Base-by-base conservation (phyloP, 2,113 vertebrate species). In the Pollachius pollachius region DNA sequence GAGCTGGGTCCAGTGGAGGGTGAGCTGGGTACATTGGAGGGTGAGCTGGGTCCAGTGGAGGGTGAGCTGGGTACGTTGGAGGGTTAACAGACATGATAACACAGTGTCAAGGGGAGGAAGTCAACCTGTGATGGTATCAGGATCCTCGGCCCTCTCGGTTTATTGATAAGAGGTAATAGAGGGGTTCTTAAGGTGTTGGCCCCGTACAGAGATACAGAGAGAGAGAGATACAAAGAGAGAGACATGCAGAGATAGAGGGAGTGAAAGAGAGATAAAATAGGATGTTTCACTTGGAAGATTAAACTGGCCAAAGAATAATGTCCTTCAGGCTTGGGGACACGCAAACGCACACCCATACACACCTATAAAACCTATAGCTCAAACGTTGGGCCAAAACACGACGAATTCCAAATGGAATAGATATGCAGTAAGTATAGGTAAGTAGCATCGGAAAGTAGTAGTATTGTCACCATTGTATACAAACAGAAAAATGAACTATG, bases 281-380 rank as follows among this genome's bases (percentile, higher is more conserved):
- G 5, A 23, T 58, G 73, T 74, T 86, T 86, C 85, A 88, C 78
- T 89, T 84, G 86, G 65, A 71, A 82, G 67, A 87, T 86, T 79
- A 87, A 90, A 80, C 69, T 68, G 72, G 68, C 52, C 61, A 81
- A 68, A 73, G 66, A 84, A 78, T 62, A 71, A 69, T 83, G 79
- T 72, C 89, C 83, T 89, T 89, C 81, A 86, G 74, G 67, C 65
- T 64, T 65, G 41, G 41, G 41, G 41, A 9, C 41, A 48, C 41
- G 11, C 41, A 48, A 7, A 12, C 34, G 30, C 23, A 65, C 48
- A 59, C 60, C 52, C 37, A 60, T 54, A 70, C 71, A 27, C 67
- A 52, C 25, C 66, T 60, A 30, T 56, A 18, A 52, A 27, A 48
- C 48, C 52, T 52, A 71, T 68, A 77, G 65, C 58, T 68, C 56